These are phyloP conservation scores for Nesogale talazaci DNA, from an alignment of 2,113 vertebrate species.

Conservation along the genomic window DNA sequence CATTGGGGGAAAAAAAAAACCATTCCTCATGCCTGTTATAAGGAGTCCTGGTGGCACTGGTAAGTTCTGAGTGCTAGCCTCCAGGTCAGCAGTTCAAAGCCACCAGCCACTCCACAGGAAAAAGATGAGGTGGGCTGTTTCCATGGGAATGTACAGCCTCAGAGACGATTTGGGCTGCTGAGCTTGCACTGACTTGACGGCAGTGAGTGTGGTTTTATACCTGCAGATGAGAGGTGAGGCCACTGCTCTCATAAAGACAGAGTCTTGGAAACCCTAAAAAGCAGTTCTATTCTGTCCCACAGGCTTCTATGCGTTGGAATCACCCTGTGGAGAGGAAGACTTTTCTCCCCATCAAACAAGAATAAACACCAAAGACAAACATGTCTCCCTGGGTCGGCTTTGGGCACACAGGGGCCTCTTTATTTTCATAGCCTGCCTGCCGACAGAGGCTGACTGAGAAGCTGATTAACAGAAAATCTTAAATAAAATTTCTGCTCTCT, in stretches of 20 bases:
- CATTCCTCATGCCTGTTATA: background rate
- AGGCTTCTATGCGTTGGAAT: no score
- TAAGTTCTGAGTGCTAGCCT: no score
- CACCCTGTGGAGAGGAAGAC: no score
- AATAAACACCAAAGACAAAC: background rate
- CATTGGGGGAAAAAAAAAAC: no score
- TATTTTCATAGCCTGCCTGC: background rate
- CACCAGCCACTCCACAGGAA: background rate
- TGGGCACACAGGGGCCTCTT: background rate
- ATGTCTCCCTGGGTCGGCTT: background rate
- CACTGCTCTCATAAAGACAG: no score
- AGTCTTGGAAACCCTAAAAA: no score
- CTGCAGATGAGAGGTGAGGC: no score
- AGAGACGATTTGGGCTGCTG: background rate
- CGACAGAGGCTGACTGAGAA: background rate
- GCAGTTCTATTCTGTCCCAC: no score
- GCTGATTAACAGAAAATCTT: conserved; percentile 1
- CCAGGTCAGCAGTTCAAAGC: background rate
- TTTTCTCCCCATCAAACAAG: no score
- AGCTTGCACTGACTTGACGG: no score
- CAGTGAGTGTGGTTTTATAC: no score
- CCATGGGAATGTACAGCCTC: background rate
- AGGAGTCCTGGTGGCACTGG: background rate
- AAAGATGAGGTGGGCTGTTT: background rate
- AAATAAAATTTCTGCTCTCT: background rate